Evolutionary conservation across 2,888 invertebrate species (phyloP).

Genomic region (Autographa pulchrina): DNA sequence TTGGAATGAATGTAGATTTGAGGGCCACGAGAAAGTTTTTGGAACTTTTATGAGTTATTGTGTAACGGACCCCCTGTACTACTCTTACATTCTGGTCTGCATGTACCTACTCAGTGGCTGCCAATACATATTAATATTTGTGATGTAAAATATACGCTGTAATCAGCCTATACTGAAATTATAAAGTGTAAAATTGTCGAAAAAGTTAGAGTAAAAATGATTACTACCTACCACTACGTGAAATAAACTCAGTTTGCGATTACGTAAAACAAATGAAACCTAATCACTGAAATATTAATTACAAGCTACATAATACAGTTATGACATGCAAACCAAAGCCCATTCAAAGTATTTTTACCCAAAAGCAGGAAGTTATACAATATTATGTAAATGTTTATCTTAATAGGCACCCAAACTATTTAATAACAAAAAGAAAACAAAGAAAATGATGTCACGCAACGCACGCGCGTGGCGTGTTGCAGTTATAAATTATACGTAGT

Average conservation of each 20-base stretch:
- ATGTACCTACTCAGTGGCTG: no score
- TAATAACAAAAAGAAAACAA: slow-evolving; percentile 32
- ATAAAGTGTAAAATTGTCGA: no score
- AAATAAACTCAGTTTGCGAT: neutral
- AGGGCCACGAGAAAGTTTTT: no score
- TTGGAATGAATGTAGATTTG: no score
- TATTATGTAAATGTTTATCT: slow-evolving; percentile 16
- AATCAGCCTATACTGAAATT: no score
- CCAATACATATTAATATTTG: no score
- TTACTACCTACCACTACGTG: neutral
- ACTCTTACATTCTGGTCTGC: no score
- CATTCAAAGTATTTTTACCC: neutral
- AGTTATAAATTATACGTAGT: slow-evolving; percentile 13
- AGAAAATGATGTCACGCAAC: slow-evolving; percentile 31
- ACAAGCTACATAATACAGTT: neutral
- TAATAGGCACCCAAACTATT: slow-evolving; percentile 31
- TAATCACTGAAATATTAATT: neutral
- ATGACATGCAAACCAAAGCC: neutral
- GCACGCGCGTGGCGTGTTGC: slow-evolving; percentile 29
- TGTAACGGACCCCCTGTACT: no score
- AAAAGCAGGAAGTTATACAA: slow-evolving; percentile 1
- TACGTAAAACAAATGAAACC: neutral
- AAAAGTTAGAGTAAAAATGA: no score
- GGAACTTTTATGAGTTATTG: no score
- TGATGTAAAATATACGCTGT: no score